phyloP scores from a whole-genome alignment of 2,113 vertebrate species.

The Pseudorasbora parva region DNA sequence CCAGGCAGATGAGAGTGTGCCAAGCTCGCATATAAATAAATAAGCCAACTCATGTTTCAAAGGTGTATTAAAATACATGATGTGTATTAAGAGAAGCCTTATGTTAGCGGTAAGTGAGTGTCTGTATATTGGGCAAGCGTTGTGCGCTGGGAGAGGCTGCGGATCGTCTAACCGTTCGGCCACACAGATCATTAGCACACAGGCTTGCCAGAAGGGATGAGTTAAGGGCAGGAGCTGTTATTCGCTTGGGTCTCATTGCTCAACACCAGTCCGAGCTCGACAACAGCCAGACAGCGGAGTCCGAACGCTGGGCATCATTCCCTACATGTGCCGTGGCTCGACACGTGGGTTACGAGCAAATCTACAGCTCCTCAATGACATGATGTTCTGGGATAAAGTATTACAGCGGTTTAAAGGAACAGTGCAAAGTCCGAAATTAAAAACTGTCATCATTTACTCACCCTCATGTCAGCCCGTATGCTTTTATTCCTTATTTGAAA shows the following conservation, averaged over 20 bases:
- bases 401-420: not conserved
- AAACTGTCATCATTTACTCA: not conserved
- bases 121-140: conserved; percentile 3
- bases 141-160: not conserved
- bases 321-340: not conserved
- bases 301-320: not conserved
- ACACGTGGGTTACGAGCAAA: not conserved
- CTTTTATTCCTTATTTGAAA: not conserved
- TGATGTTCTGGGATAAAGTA: not conserved
- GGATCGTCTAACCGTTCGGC: conserved; percentile 12
- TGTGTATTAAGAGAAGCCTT: conserved; percentile 45
- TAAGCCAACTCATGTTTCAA: conserved; percentile 51
- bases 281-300: conserved; percentile 3
- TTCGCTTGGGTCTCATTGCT: conserved; percentile 16
- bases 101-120: conserved; percentile 41
- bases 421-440: not conserved
- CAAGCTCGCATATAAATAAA: conserved; percentile 43
- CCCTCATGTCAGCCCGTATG: not conserved
- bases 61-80: conserved; percentile 50
- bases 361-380: not conserved
- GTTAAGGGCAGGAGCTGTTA: conserved; percentile 2
- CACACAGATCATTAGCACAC: conserved; percentile 35
- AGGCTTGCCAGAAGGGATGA: conserved; percentile 9
- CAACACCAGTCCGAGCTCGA: not conserved
- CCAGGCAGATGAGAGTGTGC: not conserved